Evolutionary conservation across 1,140 invertebrate genomes (phyloP).

Genomic region (Scaptomyza montana): DNA sequence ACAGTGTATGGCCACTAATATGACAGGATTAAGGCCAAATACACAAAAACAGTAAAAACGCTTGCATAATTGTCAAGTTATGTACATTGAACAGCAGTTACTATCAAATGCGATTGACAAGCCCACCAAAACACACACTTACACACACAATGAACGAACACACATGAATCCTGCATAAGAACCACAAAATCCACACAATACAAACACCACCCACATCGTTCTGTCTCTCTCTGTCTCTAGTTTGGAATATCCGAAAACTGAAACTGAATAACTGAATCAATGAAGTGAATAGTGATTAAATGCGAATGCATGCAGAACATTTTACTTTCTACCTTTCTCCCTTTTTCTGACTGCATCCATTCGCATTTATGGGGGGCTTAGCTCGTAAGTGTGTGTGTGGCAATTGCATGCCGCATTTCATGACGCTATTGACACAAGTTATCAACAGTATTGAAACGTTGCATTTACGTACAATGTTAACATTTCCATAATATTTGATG

Average conservation of each 20-base stretch:
- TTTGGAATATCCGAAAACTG: conserved; percentile 15
- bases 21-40: conserved; percentile 53
- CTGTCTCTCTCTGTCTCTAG: background rate
- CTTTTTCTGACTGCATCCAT: background rate
- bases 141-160: background rate
- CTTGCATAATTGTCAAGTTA: conserved; percentile 65
- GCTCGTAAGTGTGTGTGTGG: conserved; percentile 8
- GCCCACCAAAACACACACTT: conserved; percentile 21
- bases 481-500: conserved; percentile 8
- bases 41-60: conserved; percentile 21
- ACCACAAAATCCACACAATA: conserved; percentile 69
- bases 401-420: conserved; percentile 8
- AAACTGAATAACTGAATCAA: conserved; percentile 74
- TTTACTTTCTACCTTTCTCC: background rate
- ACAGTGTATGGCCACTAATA: conserved; percentile 37
- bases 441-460: conserved; percentile 12
- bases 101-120: conserved; percentile 58
- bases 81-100: conserved; percentile 36
- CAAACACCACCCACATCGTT: conserved; percentile 51
- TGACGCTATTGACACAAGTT: conserved; percentile 2
- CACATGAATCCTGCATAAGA: conserved; percentile 44
- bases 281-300: conserved; percentile 74
- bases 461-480: background rate
- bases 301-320: conserved; percentile 26
- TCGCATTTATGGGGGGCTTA: conserved; percentile 10